Evolutionary conservation across 2,113 vertebrate species (phyloP).

Genomic region (Barbus barbus): DNA sequence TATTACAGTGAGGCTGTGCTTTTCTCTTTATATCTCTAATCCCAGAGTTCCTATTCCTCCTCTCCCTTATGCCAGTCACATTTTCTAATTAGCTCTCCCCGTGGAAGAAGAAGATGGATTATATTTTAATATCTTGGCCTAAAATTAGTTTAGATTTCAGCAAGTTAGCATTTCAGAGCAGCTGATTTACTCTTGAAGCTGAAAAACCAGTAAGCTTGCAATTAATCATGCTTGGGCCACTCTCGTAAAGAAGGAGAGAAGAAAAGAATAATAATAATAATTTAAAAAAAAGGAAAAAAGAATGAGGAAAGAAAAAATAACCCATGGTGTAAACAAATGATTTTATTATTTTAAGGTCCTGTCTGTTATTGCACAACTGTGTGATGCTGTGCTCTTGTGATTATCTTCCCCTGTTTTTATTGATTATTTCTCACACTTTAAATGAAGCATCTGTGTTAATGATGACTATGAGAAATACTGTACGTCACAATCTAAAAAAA

Average conservation of each 20-base stretch:
- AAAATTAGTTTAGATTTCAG: slow-evolving; percentile 83
- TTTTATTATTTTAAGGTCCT: slow-evolving; percentile 26
- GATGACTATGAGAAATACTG: neutral
- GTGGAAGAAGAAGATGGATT: slow-evolving; percentile 87
- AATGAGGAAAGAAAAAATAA: slow-evolving; percentile 12
- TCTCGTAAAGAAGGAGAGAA: slow-evolving; percentile 48
- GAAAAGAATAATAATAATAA: slow-evolving; percentile 5
- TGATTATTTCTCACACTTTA: slow-evolving; percentile 13
- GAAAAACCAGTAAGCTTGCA: slow-evolving; percentile 81
- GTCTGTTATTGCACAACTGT: slow-evolving; percentile 2
- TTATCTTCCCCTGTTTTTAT: slow-evolving; percentile 5
- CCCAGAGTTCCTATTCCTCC: slow-evolving; percentile 75
- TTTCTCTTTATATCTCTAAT: slow-evolving; percentile 69
- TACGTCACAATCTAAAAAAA: neutral
- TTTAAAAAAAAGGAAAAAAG: slow-evolving; percentile 12
- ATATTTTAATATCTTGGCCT: slow-evolving; percentile 90
- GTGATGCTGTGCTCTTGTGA: slow-evolving; percentile 12
- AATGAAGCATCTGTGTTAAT: neutral
- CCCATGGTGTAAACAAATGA: slow-evolving; percentile 38
- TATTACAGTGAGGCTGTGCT: slow-evolving; percentile 64
- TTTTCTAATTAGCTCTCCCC: slow-evolving; percentile 87
- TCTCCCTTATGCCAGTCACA: slow-evolving; percentile 81
- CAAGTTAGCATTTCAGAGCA: slow-evolving; percentile 78
- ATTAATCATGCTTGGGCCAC: slow-evolving; percentile 56
- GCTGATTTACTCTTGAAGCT: slow-evolving; percentile 79